Conservation (phyloP, 2,888 invertebrate genomes). For the Physocephala rufipes region DNA sequence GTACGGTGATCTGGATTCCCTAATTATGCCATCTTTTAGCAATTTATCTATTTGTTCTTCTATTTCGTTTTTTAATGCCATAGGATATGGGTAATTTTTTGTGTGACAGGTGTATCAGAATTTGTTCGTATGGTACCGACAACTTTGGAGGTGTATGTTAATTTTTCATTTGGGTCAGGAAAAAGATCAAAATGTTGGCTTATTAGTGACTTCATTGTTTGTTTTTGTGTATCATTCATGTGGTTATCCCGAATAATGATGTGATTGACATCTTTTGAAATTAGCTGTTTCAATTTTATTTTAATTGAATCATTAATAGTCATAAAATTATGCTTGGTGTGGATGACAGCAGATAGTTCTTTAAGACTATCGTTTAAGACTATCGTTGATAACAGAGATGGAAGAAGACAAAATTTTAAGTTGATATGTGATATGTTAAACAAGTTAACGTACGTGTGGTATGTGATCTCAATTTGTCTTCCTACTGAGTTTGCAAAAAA, state of each 20-base stretch:
- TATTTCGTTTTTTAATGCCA: conserved; percentile 19
- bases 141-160: conserved; percentile 34
- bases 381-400: conserved; percentile 35
- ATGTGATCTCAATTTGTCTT: neutral
- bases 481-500: conserved; percentile 10
- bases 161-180: conserved; percentile 29
- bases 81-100: conserved; percentile 31
- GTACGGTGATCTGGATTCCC: neutral
- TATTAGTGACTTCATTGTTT: neutral
- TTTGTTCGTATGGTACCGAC: conserved; percentile 30
- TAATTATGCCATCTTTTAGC: neutral
- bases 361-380: conserved; percentile 36
- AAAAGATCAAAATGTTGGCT: conserved; percentile 30
- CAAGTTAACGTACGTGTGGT: neutral
- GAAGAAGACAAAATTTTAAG: conserved; percentile 36
- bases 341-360: conserved; percentile 31
- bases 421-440: neutral
- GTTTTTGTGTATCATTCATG: conserved; percentile 23
- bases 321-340: conserved; percentile 33
- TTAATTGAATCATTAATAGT: conserved; percentile 23
- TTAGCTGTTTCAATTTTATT: conserved; percentile 14
- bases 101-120: conserved; percentile 23
- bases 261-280: neutral
- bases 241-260: conserved; percentile 25
- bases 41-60: conserved; percentile 5